Evolutionary conservation across 1,140 invertebrate genomes (phyloP).

Genomic region (Euborellia annulipes): DNA sequence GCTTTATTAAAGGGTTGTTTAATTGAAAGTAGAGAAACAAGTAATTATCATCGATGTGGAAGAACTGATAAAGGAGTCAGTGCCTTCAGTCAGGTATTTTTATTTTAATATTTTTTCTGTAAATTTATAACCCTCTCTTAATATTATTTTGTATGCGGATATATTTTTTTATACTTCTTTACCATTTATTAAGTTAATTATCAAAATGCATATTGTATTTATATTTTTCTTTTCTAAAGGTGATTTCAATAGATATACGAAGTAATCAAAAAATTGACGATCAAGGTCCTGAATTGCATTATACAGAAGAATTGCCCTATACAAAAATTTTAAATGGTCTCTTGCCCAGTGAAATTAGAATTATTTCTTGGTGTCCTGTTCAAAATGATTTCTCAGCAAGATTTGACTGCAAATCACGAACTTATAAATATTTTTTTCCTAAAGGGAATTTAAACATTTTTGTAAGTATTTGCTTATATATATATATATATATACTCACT

Average conservation of each 20-base stretch:
- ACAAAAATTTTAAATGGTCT: conserved; percentile 79
- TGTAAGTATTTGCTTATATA: conserved; percentile 30
- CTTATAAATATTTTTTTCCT: conserved; percentile 93
- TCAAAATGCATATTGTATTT: too few species aligned
- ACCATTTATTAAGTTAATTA: too few species aligned
- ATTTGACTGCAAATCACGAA: conserved; percentile 67
- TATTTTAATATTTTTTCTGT: too few species aligned
- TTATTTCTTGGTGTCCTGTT: conserved; percentile 74
- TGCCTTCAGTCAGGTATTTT: conserved; percentile 87
- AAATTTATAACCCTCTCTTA: too few species aligned
- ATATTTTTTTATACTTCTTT: too few species aligned
- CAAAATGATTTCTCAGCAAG: conserved; percentile 48
- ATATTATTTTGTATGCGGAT: too few species aligned
- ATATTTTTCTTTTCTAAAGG: too few species aligned
- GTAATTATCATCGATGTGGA: conserved; percentile 89
- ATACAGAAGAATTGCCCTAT: conserved; percentile 63
- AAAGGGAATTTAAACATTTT: conserved; percentile 58
- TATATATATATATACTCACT: too few species aligned
- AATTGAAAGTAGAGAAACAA: conserved; percentile 61
- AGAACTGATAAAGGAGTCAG: conserved; percentile 97
- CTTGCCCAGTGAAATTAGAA: conserved; percentile 73
- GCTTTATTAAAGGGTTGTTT: conserved; percentile 67
- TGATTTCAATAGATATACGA: conserved; percentile 73
- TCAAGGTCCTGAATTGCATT: conserved; percentile 21
- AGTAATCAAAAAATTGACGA: conserved; percentile 35